Percentiles rank a stretch among this genome's conserved stretches.
phyloP scores from a whole-genome alignment of 2,797 vertebrate genomes.

The Scolopax rusticola region DNA sequence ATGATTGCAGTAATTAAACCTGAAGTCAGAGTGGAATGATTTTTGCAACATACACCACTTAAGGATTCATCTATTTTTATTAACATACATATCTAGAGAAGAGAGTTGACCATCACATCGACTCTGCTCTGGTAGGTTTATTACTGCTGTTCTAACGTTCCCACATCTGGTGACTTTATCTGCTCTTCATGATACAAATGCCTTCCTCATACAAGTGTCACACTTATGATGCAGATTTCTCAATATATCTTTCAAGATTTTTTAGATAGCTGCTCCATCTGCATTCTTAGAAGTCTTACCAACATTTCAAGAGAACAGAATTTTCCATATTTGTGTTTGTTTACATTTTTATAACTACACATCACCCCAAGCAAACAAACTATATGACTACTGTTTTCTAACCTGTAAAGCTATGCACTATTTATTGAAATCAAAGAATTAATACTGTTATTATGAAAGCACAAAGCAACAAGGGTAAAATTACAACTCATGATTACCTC shows the following conservation, averaged over 20 bases:
- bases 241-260: neutral
- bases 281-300: neutral
- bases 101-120: neutral
- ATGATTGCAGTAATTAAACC: slow-evolving; percentile 12
- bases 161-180: neutral
- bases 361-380: neutral
- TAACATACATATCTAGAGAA: neutral
- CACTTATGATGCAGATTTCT: neutral
- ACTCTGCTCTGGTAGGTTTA: neutral
- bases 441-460: neutral
- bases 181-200: neutral
- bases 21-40: neutral
- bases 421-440: neutral
- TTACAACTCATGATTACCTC: neutral
- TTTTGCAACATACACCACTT: neutral
- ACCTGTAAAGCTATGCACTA: neutral
- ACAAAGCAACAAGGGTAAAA: neutral
- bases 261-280: neutral
- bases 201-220: neutral
- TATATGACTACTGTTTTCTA: neutral
- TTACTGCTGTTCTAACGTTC: neutral
- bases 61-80: slow-evolving; percentile 36
- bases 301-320: neutral
- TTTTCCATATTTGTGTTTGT: neutral
- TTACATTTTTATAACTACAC: neutral